A percentile compares a stretch with the other conserved stretches of the same genome.
Conservation (phyloP, 2,888 invertebrate species). For the Stenichneumon culpator region DNA sequence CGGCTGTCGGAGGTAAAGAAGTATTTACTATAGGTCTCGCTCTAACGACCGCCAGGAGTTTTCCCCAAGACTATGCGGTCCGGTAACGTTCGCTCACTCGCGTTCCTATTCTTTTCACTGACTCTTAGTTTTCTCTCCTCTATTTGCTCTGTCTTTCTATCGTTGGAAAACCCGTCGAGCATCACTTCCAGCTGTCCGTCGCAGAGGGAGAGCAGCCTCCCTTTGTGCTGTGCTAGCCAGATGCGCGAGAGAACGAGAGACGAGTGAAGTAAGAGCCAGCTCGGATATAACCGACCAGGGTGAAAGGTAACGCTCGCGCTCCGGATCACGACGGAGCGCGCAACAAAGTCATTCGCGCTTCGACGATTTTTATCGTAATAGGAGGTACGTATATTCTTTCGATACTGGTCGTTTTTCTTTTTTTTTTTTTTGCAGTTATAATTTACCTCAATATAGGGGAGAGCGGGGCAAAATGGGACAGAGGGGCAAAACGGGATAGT, state of each 20-base stretch:
- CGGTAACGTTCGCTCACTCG: conserved; percentile 54
- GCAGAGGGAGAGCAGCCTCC: conserved; percentile 65
- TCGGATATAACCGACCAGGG: conserved; percentile 43
- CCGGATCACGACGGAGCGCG: conserved; percentile 4
- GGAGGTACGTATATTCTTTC: neutral
- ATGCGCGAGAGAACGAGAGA: conserved; percentile 58
- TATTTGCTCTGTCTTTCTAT: conserved; percentile 75
- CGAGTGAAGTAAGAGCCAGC: conserved; percentile 43
- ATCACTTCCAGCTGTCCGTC: conserved; percentile 77
- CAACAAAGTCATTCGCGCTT: conserved; percentile 47
- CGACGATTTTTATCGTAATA: conserved; percentile 33
- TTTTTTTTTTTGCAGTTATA: neutral
- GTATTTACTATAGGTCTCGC: conserved; percentile 59
- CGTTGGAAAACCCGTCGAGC: conserved; percentile 72
- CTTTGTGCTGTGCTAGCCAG: conserved; percentile 71
- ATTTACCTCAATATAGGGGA: neutral
- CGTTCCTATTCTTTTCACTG: conserved; percentile 34
- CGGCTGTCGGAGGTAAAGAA: conserved; percentile 71
- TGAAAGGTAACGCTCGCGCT: conserved; percentile 49
- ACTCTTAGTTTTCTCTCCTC: conserved; percentile 53
- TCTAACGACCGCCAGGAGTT: conserved; percentile 67
- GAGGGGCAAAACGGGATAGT: too few species aligned
- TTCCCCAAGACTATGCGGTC: conserved; percentile 60
- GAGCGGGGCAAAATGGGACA: too few species aligned
- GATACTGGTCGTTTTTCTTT: neutral